These are phyloP conservation scores for Margaritifera margaritifera DNA, from an alignment of 2,888 invertebrate genomes.

Conservation along the genomic window DNA sequence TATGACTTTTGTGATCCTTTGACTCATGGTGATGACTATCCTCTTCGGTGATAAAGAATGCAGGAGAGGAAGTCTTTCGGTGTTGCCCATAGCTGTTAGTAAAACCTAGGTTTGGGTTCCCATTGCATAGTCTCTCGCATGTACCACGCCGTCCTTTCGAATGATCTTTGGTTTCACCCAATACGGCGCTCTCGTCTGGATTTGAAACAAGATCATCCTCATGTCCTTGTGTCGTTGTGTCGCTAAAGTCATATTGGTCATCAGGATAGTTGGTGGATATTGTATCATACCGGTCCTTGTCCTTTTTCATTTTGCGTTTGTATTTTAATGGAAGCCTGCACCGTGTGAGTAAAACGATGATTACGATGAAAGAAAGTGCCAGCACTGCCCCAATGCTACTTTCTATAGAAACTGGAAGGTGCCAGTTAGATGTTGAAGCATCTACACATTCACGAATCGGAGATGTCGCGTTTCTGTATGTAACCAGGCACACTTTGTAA, in stretches of 20 bases:
- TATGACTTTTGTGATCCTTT: too few relatives aligned
- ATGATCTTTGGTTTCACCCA: too few relatives aligned
- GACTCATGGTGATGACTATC: too few relatives aligned
- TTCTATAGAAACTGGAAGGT: slow-evolving; percentile 66
- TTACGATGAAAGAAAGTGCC: slow-evolving; percentile 63
- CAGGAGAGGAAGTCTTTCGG: too few relatives aligned
- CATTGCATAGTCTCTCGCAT: slow-evolving; percentile 23
- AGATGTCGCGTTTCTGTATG: slow-evolving; percentile 55
- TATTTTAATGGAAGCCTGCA: slow-evolving; percentile 45
- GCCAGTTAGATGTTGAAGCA: slow-evolving; percentile 64
- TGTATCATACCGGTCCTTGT: slow-evolving; percentile 58
- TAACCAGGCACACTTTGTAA: slow-evolving; percentile 63
- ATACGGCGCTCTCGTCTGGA: slow-evolving; percentile 28
- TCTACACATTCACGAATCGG: slow-evolving; percentile 57
- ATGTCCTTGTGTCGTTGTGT: slow-evolving; percentile 60
- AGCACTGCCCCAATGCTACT: slow-evolving; percentile 66
- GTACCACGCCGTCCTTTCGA: too few relatives aligned
- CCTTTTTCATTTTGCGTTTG: slow-evolving; percentile 27
- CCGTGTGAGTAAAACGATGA: slow-evolving; percentile 61
- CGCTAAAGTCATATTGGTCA: slow-evolving; percentile 61
- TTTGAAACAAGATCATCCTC: slow-evolving; percentile 48
- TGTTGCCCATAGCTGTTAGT: too few relatives aligned
- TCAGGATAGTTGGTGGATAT: slow-evolving; percentile 64
- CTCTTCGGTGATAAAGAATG: too few relatives aligned
- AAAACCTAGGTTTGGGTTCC: slow-evolving; percentile 19